Base-by-base conservation (phyloP, 2,888 invertebrate species). In the Caenorhabditis drosophilae region DNA sequence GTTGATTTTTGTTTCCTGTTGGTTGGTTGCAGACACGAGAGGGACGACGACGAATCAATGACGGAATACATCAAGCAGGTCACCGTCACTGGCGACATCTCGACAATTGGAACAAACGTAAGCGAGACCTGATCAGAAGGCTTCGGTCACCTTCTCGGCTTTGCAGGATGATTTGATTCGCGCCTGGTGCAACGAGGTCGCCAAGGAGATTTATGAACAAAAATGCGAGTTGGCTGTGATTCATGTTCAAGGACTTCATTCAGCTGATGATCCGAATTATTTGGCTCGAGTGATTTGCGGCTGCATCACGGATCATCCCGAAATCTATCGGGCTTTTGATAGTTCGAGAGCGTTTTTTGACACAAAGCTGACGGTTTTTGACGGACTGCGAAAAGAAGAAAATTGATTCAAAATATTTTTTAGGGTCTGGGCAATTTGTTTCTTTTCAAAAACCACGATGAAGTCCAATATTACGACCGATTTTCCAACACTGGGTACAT, bases 361-460 rank as follows among this genome's bases (percentile, higher is more conserved):
- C 40, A 71, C 73, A 6, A 68, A 66, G 25, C 44, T 68, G 1
- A 76, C 76, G 18, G 73, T 73, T 27, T 15, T 51, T 49, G 18
- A 1, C 36, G 15, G 16, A 18, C 15, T 25, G 15, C 9, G 12
- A 25, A 41, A 40, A 38, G 48, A 25, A n/a, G n/a, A n/a, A n/a
- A n/a, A n/a, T n/a, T n/a, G n/a, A n/a, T n/a, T n/a, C 22, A 41
- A 26, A 23, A 18, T 20, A 11, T n/a, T n/a, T 38, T 62, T 22
- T 49, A 73, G 71, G 76, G 76, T 9, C 70, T 76, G 23, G 76
- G 76, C n/a, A 73, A 70, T n/a, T 44, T 76, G 42, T 76, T 68
- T 31, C 54, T 76, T 22, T 76, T 76, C 70, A 58, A 62, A 34
- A 53, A 73, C 22, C 53, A 55, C 22, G 35, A 63, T 0, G 67